Evolutionary conservation across 2,113 vertebrate species (phyloP).

Genomic region (Lophura nycthemera): DNA sequence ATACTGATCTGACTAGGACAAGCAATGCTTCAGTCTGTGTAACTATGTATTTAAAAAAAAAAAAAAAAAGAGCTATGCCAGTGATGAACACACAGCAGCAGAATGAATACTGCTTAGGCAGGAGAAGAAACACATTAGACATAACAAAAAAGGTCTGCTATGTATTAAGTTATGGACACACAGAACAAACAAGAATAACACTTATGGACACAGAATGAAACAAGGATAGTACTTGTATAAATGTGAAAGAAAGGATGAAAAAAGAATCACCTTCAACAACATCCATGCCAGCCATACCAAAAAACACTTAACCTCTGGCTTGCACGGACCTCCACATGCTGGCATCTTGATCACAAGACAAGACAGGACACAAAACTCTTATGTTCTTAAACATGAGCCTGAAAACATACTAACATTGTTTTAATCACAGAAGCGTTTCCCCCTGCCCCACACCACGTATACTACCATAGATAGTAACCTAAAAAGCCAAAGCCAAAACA

Average conservation of each 20-base stretch:
- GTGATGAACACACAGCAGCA: not conserved
- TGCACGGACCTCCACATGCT: not conserved
- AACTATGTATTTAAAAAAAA: fast-evolving
- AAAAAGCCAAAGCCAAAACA: not conserved
- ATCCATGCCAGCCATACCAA: not conserved
- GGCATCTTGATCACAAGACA: not conserved
- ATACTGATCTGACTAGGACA: not conserved
- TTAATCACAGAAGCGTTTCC: not conserved
- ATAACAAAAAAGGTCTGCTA: not conserved
- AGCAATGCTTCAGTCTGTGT: not conserved
- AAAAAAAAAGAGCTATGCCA: not conserved
- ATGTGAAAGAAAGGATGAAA: not conserved
- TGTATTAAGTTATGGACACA: not conserved
- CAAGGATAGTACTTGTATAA: not conserved
- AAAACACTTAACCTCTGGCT: not conserved
- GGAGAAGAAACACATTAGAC: not conserved
- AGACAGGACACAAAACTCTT: not conserved
- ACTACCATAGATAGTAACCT: not conserved
- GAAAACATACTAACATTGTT: not conserved
- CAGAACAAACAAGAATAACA: not conserved
- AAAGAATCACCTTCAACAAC: not conserved
- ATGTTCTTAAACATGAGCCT: not conserved
- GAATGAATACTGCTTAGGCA: not conserved
- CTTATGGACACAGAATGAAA: not conserved
- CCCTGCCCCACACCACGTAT: fast-evolving